phyloP scores from a whole-genome alignment of 2,888 invertebrate genomes.

The Apeira syringaria region DNA sequence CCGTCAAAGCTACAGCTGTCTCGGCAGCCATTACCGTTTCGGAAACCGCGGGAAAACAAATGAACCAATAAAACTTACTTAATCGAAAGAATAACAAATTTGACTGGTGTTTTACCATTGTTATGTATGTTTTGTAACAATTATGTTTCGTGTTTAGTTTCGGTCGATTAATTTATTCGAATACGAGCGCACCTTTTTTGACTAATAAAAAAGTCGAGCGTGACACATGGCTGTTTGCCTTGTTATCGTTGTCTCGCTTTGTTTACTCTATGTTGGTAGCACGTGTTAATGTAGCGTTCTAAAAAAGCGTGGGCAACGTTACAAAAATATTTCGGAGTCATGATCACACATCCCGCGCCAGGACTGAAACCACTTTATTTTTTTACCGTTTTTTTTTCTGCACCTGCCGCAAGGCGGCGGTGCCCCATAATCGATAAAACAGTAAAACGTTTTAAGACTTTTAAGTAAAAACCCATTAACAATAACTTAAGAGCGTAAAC shows the following conservation, averaged over 20 bases:
- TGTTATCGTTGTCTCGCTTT: slow-evolving; percentile 37
- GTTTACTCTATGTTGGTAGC: slow-evolving; percentile 56
- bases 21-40: slow-evolving; percentile 58
- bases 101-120: slow-evolving; percentile 59
- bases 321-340: slow-evolving; percentile 44
- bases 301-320: slow-evolving; percentile 40
- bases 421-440: slow-evolving; percentile 54
- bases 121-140: slow-evolving; percentile 49
- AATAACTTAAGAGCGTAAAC: slow-evolving; percentile 58
- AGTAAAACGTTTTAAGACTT: slow-evolving; percentile 56
- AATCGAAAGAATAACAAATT: slow-evolving; percentile 42
- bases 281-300: slow-evolving; percentile 60
- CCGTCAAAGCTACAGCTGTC: slow-evolving; percentile 76
- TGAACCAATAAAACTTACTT: slow-evolving; percentile 20
- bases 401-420: slow-evolving; percentile 45
- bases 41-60: slow-evolving; percentile 50
- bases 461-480: slow-evolving; percentile 69
- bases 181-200: slow-evolving; percentile 34
- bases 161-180: slow-evolving; percentile 63
- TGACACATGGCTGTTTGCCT: slow-evolving; percentile 46
- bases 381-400: slow-evolving; percentile 34
- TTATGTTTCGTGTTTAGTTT: slow-evolving; percentile 62
- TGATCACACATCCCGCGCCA: slow-evolving; percentile 40
- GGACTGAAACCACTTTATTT: slow-evolving; percentile 22
- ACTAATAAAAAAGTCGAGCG: slow-evolving; percentile 47